Evolutionary conservation across 2,888 invertebrate genomes (phyloP).

Genomic region (Apeira syringaria): DNA sequence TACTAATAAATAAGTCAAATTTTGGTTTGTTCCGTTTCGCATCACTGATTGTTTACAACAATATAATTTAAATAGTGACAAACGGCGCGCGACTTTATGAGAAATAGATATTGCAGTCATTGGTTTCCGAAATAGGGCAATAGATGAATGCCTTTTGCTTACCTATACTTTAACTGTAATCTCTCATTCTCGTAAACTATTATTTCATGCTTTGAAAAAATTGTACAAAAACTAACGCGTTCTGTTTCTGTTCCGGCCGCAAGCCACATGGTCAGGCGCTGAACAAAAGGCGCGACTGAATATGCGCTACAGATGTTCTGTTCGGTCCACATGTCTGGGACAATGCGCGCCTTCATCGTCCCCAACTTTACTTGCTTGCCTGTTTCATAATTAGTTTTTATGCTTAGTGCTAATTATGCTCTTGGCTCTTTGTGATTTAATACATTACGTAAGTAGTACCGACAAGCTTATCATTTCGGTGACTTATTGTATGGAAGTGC

Average conservation of each 20-base stretch:
- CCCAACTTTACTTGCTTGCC: constrained; percentile 40
- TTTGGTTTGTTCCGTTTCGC: too few species aligned
- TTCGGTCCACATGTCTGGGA: constrained; percentile 58
- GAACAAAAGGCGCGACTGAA: constrained; percentile 72
- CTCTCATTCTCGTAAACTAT: constrained; percentile 35
- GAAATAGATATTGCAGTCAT: too few species aligned
- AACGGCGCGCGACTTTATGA: too few species aligned
- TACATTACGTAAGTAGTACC: background rate
- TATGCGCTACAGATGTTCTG: constrained; percentile 77
- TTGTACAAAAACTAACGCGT: constrained; percentile 58
- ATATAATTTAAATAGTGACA: too few species aligned
- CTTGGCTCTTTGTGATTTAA: constrained; percentile 14
- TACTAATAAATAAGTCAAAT: too few species aligned
- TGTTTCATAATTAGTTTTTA: constrained; percentile 16
- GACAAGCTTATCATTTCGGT: too few species aligned
- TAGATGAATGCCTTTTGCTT: too few species aligned
- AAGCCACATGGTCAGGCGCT: constrained; percentile 60
- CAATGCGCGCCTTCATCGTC: constrained; percentile 55
- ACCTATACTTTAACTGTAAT: constrained; percentile 9
- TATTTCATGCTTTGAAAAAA: constrained; percentile 42
- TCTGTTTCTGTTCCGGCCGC: constrained; percentile 43
- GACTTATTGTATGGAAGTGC: too few species aligned
- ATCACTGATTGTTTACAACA: too few species aligned
- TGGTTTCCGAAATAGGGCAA: too few species aligned
- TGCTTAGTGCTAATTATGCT: constrained; percentile 15